Evolutionary conservation across 1,140 invertebrate genomes (phyloP).

Genomic region (Zaprionus tsacasi): DNA sequence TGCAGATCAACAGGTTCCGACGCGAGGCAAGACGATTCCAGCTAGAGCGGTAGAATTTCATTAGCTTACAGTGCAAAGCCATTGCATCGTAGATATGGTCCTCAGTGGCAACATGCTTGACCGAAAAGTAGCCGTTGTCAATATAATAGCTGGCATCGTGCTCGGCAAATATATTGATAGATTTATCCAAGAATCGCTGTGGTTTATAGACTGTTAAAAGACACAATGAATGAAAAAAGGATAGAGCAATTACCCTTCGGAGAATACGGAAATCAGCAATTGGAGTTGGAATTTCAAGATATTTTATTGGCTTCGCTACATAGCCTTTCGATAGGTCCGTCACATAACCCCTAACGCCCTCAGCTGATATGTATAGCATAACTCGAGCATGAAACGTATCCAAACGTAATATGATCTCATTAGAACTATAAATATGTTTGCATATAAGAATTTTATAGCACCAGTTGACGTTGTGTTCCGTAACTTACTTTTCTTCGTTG

Average conservation of each 20-base stretch:
- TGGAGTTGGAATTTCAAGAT: constrained; percentile 64
- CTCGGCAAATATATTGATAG: constrained; percentile 74
- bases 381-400: constrained; percentile 71
- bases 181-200: constrained; percentile 57
- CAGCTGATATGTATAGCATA: constrained; percentile 55
- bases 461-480: too few relatives aligned
- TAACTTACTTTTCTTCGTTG: constrained; percentile 65
- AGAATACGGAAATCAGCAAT: constrained; percentile 64
- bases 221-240: too few relatives aligned
- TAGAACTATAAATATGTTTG: constrained; percentile 33
- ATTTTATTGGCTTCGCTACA: constrained; percentile 58
- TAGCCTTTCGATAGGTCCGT: constrained; percentile 57
- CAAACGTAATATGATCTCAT: constrained; percentile 60
- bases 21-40: constrained; percentile 74
- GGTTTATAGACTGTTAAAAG: not conserved
- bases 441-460: not conserved
- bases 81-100: constrained; percentile 69
- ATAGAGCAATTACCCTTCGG: constrained; percentile 45
- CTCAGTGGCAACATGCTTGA: constrained; percentile 72
- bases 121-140: constrained; percentile 61
- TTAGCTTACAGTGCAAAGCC: constrained; percentile 65
- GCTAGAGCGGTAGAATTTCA: constrained; percentile 66
- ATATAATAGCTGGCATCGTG: constrained; percentile 74
- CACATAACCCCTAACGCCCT: constrained; percentile 69
- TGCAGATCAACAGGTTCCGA: constrained; percentile 64